Base-by-base conservation (phyloP, 1,140 invertebrate genomes). In the Panulirus ornatus region DNA sequence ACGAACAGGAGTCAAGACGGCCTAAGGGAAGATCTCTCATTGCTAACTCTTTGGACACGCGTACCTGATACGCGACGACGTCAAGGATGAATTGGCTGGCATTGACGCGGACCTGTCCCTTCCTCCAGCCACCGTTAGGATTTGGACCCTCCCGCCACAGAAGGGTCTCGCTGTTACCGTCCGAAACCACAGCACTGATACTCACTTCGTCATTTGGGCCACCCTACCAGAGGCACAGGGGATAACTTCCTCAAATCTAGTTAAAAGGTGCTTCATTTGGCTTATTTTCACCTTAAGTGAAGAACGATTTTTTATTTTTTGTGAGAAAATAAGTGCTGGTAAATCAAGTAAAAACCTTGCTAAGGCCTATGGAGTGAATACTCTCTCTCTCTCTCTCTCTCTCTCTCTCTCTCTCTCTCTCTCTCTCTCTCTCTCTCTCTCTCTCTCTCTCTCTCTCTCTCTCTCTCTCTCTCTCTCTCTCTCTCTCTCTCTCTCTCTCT, bases 51-150 rank as follows among this genome's bases (percentile, higher is more conserved):
- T n/a, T n/a, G 36, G 36, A 71, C 1, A 6, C 16, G 19, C 42
- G 27, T 38, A 84, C 83, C 66, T 84, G 83, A 70, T 84, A 84
- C n/a, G 83, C 38, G 1, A 84, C n/a, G 40, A 71, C 83, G 2
- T 44, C 42, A 22, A 73, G 30, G 36, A 84, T 22, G n/a, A 84
- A 71, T 71, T 36, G 11, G 1, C 14, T 71, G n/a, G 83, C 83
- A 3, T 70, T 71, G 63, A 84, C 83, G 27, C 66, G 54, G 30
- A 84, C 66, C 66, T 71, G 66, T 22, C 83, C 83, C 38, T 71
- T 1, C 5, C 38, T 47, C 83, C 83, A 84, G n/a, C 27, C 19
- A 6, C 63, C 63, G 14, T 47, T n/a, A 14, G 40, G 40, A 16
- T 58, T 30, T 34, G 2, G 22, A 34, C 30, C 40, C 16, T 70